phyloP scores from a whole-genome alignment of 2,797 vertebrate species.

The Taenioides sp. region DNA sequence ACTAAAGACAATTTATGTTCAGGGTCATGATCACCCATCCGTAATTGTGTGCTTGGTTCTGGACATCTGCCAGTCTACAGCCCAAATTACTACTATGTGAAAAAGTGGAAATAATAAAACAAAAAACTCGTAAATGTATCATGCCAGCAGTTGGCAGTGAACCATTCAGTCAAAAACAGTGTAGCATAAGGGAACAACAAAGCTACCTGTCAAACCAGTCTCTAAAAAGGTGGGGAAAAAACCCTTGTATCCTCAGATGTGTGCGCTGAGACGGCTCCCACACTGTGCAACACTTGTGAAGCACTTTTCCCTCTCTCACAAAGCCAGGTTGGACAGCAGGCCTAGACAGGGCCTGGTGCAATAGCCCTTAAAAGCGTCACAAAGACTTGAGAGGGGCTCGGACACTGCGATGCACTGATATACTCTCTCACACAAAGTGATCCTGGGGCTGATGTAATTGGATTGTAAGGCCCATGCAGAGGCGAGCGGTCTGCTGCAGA shows the following conservation, averaged over 20 bases:
- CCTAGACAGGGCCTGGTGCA: conserved; percentile 32
- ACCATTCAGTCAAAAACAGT: conserved; percentile 35
- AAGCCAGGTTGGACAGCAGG: conserved; percentile 41
- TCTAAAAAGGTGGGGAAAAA: conserved; percentile 13
- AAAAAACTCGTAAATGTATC: conserved; percentile 6
- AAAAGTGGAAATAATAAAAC: background rate
- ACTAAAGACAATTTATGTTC: too few species aligned
- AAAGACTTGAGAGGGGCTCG: conserved; percentile 45
- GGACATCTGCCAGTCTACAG: background rate
- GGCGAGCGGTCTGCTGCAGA: conserved; percentile 30
- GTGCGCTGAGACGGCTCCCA: conserved; percentile 17
- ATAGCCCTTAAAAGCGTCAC: conserved; percentile 49
- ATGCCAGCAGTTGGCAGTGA: conserved; percentile 25
- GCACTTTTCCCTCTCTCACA: conserved; percentile 23
- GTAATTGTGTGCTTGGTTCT: background rate
- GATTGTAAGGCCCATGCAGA: conserved; percentile 49
- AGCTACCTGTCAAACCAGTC: conserved; percentile 53
- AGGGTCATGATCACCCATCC: too few species aligned
- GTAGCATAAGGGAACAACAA: conserved; percentile 49
- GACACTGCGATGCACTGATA: conserved; percentile 29
- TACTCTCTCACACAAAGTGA: conserved; percentile 32
- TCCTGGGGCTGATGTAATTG: conserved; percentile 65
- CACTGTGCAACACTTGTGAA: conserved; percentile 11
- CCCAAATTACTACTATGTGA: background rate
- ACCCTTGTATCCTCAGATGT: conserved; percentile 31